These are phyloP conservation scores for Nephrocerus scutellatus DNA, from an alignment of 2,888 invertebrate genomes.

Conservation along the genomic window DNA sequence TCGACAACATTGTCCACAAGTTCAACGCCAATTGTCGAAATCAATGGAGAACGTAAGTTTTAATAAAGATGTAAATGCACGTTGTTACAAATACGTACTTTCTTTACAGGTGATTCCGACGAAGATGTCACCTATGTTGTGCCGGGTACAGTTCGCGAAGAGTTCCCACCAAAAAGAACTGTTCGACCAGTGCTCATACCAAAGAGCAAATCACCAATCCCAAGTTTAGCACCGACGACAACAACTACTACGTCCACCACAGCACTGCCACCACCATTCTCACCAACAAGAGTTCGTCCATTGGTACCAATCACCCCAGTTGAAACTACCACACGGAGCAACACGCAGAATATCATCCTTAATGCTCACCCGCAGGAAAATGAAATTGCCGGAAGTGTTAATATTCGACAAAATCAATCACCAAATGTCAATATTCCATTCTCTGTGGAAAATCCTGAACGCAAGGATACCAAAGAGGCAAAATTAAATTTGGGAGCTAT, in stretches of 20 bases:
- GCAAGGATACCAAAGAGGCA: slow-evolving; percentile 52
- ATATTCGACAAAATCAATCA: slow-evolving; percentile 56
- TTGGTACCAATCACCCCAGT: slow-evolving; percentile 20
- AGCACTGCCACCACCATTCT: slow-evolving; percentile 14
- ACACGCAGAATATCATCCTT: slow-evolving; percentile 51
- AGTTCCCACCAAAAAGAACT: slow-evolving; percentile 47
- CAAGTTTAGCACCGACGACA: slow-evolving; percentile 48
- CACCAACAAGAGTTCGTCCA: slow-evolving; percentile 28
- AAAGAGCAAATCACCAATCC: slow-evolving; percentile 37
- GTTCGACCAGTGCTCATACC: slow-evolving; percentile 37
- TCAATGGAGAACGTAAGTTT: slow-evolving; percentile 38
- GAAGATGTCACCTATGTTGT: slow-evolving; percentile 44
- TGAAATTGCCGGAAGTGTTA: slow-evolving; percentile 55
- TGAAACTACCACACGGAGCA: slow-evolving; percentile 36
- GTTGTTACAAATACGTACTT: neutral
- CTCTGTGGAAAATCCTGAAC: slow-evolving; percentile 54
- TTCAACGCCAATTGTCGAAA: slow-evolving; percentile 36
- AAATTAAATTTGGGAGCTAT: slow-evolving; percentile 78
- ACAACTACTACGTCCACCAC: slow-evolving; percentile 30
- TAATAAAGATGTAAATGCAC: too few species aligned
- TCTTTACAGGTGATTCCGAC: slow-evolving; percentile 38
- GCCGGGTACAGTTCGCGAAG: slow-evolving; percentile 48
- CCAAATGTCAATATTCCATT: slow-evolving; percentile 62
- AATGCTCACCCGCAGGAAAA: slow-evolving; percentile 74
- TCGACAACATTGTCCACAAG: slow-evolving; percentile 32